These are phyloP conservation scores for Sapajus apella DNA, from an alignment of 2,113 vertebrate species.

Conservation along the genomic window DNA sequence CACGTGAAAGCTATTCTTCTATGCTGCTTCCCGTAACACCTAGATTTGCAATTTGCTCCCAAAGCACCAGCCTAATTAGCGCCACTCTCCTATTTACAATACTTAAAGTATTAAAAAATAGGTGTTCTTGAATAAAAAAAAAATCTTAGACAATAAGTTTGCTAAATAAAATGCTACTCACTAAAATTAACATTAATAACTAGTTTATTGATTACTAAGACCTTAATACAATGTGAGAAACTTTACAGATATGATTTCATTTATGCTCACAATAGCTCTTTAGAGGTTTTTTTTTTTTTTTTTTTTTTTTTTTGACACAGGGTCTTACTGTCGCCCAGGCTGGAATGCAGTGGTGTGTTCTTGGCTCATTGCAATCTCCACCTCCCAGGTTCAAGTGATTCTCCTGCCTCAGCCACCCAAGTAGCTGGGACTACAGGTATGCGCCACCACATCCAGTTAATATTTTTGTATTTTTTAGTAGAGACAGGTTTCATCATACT, in stretches of 20 bases:
- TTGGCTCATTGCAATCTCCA: too few relatives aligned
- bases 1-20: neutral
- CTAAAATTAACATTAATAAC: conserved; percentile 2
- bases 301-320: neutral
- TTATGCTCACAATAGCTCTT: neutral
- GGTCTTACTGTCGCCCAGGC: too few relatives aligned
- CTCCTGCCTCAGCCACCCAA: too few relatives aligned
- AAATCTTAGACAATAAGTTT: conserved; percentile 15
- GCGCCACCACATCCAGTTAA: too few relatives aligned
- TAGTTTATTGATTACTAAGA: conserved; percentile 14
- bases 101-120: conserved; percentile 55
- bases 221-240: neutral
- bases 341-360: too few relatives aligned
- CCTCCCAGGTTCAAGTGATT: too few relatives aligned
- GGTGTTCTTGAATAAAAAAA: conserved; percentile 15
- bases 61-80: conserved; percentile 21
- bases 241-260: neutral
- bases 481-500: too few relatives aligned
- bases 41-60: conserved; percentile 42
- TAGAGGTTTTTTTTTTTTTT: neutral
- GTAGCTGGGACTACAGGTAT: too few relatives aligned
- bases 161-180: conserved; percentile 8
- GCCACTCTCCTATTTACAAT: neutral
- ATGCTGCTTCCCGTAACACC: neutral
- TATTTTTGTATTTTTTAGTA: too few relatives aligned